Evolutionary conservation across 1,140 invertebrate genomes (phyloP), one percentile per base, ranked within the genome.

Genomic region (Sarcophaga bullata): DNA sequence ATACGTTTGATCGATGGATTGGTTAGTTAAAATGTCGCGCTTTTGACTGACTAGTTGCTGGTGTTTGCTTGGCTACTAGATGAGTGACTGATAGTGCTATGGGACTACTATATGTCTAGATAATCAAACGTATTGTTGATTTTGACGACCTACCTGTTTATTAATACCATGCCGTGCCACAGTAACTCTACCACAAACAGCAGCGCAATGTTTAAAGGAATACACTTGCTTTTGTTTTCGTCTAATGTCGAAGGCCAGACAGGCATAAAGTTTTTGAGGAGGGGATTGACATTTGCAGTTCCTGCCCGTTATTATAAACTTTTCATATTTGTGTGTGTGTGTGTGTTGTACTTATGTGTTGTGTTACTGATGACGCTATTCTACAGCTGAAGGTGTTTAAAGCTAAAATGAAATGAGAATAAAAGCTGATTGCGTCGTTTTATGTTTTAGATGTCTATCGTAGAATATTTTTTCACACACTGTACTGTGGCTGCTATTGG

Each of bases 1-100:
- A 88, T 89, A 86, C 87, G 87, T 87, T 88, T 89, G 87, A 89
- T 89, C 87, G 87, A 89, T 89, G 88, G 87, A 89, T 89, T 88
- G 83, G 84, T 85, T 86, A 86, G 86, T 84, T 83, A 84, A 85
- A 73, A 75, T 81, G 82, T 82, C 50, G 81, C 81, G 81, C 76
- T 80, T 54, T 75, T 80, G 78, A 37, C 46, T 72, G 80, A 72
- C 54, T 81, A 47, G 76, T 73, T 80, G 19, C 49, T 82, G 52
- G 17, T 73, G 54, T 8, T 46, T 48, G 37, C n/a, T 25, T 54
- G 50, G 47, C 58, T 58, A n/a, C 62, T 72, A 78, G 54, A 54
- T 58, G 73, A 19, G 47, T 15, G n/a, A 49, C n/a, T 82, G 54
- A 47, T 47, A 78, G 73, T 81, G 47, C 46, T 15, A 10, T 50